Percentiles rank a stretch among this genome's conserved stretches.
phyloP scores from a whole-genome alignment of 2,797 vertebrate genomes.

The Gila robusta region DNA sequence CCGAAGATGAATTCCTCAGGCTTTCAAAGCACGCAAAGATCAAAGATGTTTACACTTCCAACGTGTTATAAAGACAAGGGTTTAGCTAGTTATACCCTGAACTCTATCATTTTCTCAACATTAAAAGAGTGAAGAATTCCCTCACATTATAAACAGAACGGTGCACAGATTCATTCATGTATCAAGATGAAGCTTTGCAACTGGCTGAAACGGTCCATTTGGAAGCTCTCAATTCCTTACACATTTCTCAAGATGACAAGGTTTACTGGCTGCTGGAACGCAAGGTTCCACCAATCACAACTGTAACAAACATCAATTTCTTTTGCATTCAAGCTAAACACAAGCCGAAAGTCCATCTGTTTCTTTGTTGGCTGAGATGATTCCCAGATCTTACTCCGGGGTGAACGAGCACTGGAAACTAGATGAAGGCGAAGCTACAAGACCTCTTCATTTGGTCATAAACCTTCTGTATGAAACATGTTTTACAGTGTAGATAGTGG shows the following conservation, averaged over 20 bases:
- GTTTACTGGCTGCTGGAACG: conserved; percentile 2
- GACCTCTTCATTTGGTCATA: background rate
- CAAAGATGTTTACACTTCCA: conserved; percentile 65
- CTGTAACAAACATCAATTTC: background rate
- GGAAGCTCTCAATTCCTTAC: background rate
- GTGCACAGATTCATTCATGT: conserved; percentile 47
- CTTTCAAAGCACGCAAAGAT: conserved; percentile 63
- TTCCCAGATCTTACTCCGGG: background rate
- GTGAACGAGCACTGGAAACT: background rate
- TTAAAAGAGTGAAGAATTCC: conserved; percentile 43
- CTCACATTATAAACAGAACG: conserved; percentile 21
- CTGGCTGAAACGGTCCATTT: background rate
- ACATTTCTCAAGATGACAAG: background rate
- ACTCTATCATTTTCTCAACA: conserved; percentile 57
- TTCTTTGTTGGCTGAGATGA: background rate
- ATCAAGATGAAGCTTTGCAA: conserved; percentile 42
- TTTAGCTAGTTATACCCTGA: conserved; percentile 55
- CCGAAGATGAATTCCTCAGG: conserved; percentile 60
- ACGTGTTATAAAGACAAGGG: conserved; percentile 56
- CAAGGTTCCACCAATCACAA: conserved; percentile 20
- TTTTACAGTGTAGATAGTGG: background rate
- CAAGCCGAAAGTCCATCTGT: conserved; percentile 6
- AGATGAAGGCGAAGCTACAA: background rate
- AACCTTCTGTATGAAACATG: background rate
- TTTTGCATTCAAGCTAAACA: conserved; percentile 13